phyloP scores from a whole-genome alignment of 2,797 vertebrate species.

The Lophura swinhoii region DNA sequence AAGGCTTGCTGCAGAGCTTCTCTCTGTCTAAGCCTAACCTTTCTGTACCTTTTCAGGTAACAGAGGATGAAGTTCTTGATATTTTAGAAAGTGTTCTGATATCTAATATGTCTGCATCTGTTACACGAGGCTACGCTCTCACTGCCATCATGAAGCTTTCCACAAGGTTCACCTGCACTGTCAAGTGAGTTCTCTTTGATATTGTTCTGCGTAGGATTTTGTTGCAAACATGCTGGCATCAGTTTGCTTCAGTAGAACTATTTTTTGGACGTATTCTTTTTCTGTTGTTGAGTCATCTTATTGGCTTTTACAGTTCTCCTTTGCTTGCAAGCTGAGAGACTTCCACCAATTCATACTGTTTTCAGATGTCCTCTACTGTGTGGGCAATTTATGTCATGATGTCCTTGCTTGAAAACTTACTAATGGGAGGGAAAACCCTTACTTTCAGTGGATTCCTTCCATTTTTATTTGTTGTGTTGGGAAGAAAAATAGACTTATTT shows the following conservation, averaged over 20 bases:
- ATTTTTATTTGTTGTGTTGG: background rate
- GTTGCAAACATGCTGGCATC: background rate
- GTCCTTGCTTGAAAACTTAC: background rate
- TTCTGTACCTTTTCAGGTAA: slow-evolving; percentile 83
- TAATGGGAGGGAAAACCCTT: background rate
- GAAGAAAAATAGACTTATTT: background rate
- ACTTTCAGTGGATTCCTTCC: background rate
- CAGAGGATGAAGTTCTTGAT: slow-evolving; percentile 98
- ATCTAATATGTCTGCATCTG: slow-evolving; percentile 94
- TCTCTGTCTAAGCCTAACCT: background rate
- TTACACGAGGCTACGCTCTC: slow-evolving; percentile 95
- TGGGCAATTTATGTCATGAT: background rate
- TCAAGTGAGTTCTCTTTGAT: slow-evolving; percentile 87
- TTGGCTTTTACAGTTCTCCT: background rate
- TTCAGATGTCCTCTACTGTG: background rate
- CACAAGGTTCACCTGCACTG: slow-evolving; percentile 92
- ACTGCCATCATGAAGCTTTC: slow-evolving; percentile 99
- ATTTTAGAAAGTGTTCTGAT: slow-evolving; percentile 96
- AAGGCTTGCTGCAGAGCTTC: background rate
- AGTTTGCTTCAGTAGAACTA: background rate
- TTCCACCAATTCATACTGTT: background rate
- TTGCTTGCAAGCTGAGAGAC: background rate
- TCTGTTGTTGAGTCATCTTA: background rate
- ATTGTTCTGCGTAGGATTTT: background rate
- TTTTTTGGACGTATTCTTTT: background rate